phyloP scores from a whole-genome alignment of 2,797 vertebrate species.

The Pantherophis alleghaniensis region DNA sequence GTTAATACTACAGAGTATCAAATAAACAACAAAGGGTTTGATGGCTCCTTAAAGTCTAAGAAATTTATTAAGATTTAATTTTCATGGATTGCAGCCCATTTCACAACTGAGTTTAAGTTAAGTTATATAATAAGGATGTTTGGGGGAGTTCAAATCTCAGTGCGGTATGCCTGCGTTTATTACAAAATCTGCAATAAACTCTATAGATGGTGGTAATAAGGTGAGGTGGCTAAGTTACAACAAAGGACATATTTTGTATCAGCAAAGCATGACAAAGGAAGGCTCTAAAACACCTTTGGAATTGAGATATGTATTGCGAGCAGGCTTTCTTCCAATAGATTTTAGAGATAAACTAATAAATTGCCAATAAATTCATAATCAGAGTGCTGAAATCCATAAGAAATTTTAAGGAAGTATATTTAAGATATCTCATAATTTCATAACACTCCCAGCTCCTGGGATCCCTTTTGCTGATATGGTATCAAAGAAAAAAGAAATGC shows the following conservation, averaged over 20 bases:
- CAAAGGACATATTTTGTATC: not conserved
- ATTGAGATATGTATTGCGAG: not conserved
- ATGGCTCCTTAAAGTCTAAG: not conserved
- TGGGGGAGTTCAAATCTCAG: not conserved
- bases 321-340: not conserved
- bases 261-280: not conserved
- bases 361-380: no score
- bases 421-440: not conserved
- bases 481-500: not conserved
- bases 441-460: not conserved
- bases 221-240: not conserved
- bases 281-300: not conserved
- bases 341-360: not conserved
- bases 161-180: not conserved
- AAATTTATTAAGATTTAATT: not conserved
- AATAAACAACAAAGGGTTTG: not conserved
- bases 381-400: no score
- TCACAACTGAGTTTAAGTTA: not conserved
- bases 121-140: not conserved
- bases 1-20: not conserved
- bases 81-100: not conserved
- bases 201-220: not conserved
- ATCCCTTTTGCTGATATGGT: not conserved
- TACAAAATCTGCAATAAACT: not conserved
- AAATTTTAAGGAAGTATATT: not conserved